phyloP scores from a whole-genome alignment of 1,140 invertebrate genomes.

The Dendrolimus kikuchii region DNA sequence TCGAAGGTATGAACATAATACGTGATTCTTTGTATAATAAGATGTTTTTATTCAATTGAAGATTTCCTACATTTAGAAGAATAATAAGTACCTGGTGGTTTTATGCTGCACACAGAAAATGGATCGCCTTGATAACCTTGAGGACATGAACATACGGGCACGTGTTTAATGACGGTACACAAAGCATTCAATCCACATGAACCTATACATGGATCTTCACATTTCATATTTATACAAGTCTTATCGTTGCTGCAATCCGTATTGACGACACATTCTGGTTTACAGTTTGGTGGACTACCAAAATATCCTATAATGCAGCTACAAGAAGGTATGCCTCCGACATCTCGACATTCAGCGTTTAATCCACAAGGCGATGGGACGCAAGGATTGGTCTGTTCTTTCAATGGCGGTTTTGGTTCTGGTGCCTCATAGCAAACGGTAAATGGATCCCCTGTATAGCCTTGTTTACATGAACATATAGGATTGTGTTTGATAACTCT shows the following conservation, averaged over 20 bases:
- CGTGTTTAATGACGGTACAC: constrained; percentile 85
- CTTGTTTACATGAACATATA: constrained; percentile 80
- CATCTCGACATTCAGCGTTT: constrained; percentile 86
- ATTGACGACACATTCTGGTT: constrained; percentile 85
- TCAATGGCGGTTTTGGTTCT: constrained; percentile 21
- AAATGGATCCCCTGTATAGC: constrained; percentile 82
- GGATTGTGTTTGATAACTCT: constrained; percentile 81
- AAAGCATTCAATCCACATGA: constrained; percentile 86
- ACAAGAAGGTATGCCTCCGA: constrained; percentile 82
- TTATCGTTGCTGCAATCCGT: constrained; percentile 85
- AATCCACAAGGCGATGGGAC: constrained; percentile 85
- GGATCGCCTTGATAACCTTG: constrained; percentile 84
- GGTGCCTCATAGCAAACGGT: constrained; percentile 71
- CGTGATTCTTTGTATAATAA: neutral
- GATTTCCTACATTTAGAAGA: neutral
- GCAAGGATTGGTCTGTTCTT: constrained; percentile 75
- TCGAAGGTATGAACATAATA: too few relatives aligned
- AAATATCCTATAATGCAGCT: constrained; percentile 81
- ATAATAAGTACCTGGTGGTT: constrained; percentile 64
- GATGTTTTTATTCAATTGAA: neutral
- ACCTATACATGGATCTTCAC: constrained; percentile 88
- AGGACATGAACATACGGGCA: constrained; percentile 83
- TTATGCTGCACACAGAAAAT: constrained; percentile 73
- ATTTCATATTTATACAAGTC: constrained; percentile 88
- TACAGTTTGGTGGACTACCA: constrained; percentile 81